Percentiles rank a stretch among this genome's conserved stretches.
Conservation (phyloP, 1,140 invertebrate genomes). For the Nixonia krombeini region DNA sequence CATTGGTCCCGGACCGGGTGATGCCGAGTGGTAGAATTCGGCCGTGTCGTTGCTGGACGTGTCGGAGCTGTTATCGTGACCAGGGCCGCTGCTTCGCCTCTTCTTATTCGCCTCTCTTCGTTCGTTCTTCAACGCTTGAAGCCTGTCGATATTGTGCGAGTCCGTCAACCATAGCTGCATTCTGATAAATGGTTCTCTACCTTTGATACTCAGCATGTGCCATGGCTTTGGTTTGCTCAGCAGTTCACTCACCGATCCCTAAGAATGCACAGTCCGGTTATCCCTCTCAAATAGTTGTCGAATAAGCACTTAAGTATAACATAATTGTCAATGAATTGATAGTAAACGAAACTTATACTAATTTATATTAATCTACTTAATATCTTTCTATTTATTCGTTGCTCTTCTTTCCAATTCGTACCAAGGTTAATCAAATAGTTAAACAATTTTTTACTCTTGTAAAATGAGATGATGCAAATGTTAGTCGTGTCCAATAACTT, state of each 20-base stretch:
- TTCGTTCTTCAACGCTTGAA: slow-evolving; percentile 91
- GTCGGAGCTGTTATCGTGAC: slow-evolving; percentile 89
- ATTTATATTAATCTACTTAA: too few species aligned
- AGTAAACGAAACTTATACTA: too few species aligned
- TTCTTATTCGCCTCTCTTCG: slow-evolving; percentile 90
- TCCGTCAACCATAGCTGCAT: slow-evolving; percentile 99
- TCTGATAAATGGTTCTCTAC: slow-evolving; percentile 96
- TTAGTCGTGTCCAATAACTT: too few species aligned
- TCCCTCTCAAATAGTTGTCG: too few species aligned
- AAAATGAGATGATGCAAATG: too few species aligned
- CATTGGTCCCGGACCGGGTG: slow-evolving; percentile 81
- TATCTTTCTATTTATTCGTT: too few species aligned
- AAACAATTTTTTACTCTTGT: too few species aligned
- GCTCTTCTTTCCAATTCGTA: too few species aligned
- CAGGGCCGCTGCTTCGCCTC: slow-evolving; percentile 82
- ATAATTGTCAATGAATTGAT: too few species aligned
- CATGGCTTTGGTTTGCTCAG: slow-evolving; percentile 98
- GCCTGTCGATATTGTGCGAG: slow-evolving; percentile 90
- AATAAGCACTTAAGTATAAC: too few species aligned
- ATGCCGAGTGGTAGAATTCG: slow-evolving; percentile 90
- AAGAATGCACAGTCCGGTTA: too few species aligned
- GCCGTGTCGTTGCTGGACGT: slow-evolving; percentile 90
- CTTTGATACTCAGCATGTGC: slow-evolving; percentile 99
- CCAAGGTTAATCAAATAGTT: too few species aligned
- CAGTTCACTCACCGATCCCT: slow-evolving; percentile 95